These are phyloP conservation scores for Varanus salvator DNA, from an alignment of 2,113 vertebrate genomes.

Conservation along the genomic window DNA sequence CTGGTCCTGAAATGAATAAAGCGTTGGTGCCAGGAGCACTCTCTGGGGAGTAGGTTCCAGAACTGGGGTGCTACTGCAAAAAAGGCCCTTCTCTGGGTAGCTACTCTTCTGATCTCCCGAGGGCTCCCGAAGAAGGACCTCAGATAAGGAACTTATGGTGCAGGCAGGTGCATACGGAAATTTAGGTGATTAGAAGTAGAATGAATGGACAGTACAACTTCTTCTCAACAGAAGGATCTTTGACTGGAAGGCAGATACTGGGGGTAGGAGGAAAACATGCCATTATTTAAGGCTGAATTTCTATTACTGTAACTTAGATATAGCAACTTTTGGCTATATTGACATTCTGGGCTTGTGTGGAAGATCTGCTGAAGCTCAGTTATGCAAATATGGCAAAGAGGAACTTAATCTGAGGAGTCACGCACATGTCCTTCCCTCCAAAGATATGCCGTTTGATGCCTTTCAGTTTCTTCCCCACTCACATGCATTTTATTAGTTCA, in stretches of 20 bases:
- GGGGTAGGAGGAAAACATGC: not conserved
- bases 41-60: no score
- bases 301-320: conserved; percentile 9
- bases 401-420: conserved; percentile 17
- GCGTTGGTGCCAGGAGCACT: no score
- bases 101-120: no score
- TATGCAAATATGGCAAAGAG: not conserved
- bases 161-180: no score
- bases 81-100: no score
- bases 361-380: conserved; percentile 5
- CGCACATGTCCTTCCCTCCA: conserved; percentile 7
- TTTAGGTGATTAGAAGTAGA: not conserved
- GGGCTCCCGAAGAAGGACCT: no score
- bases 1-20: no score
- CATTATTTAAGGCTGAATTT: conserved; percentile 28
- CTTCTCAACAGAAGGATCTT: not conserved
- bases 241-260: conserved; percentile 4
- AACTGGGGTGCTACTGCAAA: no score
- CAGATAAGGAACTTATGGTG: no score
- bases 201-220: not conserved
- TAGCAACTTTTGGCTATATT: not conserved
- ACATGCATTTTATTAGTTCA: not conserved
- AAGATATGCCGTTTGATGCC: not conserved
- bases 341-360: not conserved
- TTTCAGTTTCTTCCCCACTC: not conserved